Conservation (phyloP, 2,888 invertebrate genomes). For the Leucophenga montana region DNA sequence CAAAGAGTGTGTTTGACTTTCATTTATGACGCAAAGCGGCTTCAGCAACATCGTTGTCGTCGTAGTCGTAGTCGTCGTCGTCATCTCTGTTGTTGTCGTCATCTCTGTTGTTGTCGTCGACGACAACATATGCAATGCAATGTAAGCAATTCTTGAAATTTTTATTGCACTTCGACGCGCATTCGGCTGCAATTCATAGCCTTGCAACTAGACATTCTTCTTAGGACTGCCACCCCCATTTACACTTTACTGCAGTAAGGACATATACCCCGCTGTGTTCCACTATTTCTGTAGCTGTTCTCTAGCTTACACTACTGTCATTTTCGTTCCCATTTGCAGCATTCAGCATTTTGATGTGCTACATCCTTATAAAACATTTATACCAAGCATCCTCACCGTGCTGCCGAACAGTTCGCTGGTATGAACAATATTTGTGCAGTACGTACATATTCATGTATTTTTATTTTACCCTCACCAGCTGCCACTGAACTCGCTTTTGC, state of each 20-base stretch:
- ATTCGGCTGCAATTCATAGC: background rate
- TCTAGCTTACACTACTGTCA: background rate
- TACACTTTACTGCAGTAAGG: background rate
- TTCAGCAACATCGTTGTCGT: background rate
- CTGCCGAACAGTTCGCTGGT: background rate
- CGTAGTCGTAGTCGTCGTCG: background rate
- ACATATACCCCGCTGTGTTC: background rate
- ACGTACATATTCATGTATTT: background rate
- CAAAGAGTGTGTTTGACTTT: background rate
- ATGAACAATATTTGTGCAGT: background rate
- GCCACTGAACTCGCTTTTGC: background rate
- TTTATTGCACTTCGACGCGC: conserved; percentile 29
- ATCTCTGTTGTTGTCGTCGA: background rate
- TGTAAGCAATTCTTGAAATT: conserved; percentile 25
- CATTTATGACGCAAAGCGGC: conserved; percentile 22
- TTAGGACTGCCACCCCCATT: background rate
- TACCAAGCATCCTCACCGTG: background rate
- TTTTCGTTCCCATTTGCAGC: background rate
- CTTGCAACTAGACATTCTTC: too few species aligned
- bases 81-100: background rate
- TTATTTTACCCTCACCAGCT: background rate
- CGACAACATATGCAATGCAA: background rate
- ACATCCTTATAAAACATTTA: conserved; percentile 29
- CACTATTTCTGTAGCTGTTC: background rate
- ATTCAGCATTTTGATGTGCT: conserved; percentile 21